A percentile compares a stretch with the other conserved stretches of the same genome.
Evolutionary conservation across 2,113 vertebrate species (phyloP).

Genomic region (Grallaria varia): DNA sequence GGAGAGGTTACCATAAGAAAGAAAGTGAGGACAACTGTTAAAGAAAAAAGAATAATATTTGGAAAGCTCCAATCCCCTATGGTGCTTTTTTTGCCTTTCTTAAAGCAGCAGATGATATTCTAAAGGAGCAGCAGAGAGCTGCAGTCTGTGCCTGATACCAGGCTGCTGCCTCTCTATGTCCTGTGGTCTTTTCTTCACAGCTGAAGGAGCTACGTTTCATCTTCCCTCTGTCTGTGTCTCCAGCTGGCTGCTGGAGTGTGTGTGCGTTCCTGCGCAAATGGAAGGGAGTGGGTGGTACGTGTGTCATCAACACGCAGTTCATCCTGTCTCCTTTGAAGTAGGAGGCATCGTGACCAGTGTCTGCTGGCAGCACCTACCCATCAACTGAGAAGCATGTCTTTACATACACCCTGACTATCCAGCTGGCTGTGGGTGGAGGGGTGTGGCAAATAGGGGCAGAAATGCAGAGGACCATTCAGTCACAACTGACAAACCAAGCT

Average conservation of each 20-base stretch:
- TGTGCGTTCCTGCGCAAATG: background rate
- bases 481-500: background rate
- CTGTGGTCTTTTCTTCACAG: background rate
- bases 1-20: background rate
- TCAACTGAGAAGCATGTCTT: background rate
- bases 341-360: background rate
- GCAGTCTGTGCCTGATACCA: background rate
- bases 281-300: background rate
- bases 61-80: background rate
- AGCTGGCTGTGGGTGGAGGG: background rate
- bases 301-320: background rate
- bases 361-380: background rate
- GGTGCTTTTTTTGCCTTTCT: background rate
- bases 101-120: background rate
- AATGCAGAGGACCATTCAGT: background rate
- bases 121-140: background rate
- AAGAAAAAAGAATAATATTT: background rate
- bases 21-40: background rate
- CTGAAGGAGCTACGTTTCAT: background rate
- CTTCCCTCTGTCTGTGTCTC: background rate
- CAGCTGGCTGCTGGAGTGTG: background rate
- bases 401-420: background rate
- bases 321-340: background rate
- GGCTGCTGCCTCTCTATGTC: background rate
- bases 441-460: background rate